Evolutionary conservation across 2,888 invertebrate species (phyloP), one percentile per base, ranked within the genome.

Genomic region (Hipparchia semele): DNA sequence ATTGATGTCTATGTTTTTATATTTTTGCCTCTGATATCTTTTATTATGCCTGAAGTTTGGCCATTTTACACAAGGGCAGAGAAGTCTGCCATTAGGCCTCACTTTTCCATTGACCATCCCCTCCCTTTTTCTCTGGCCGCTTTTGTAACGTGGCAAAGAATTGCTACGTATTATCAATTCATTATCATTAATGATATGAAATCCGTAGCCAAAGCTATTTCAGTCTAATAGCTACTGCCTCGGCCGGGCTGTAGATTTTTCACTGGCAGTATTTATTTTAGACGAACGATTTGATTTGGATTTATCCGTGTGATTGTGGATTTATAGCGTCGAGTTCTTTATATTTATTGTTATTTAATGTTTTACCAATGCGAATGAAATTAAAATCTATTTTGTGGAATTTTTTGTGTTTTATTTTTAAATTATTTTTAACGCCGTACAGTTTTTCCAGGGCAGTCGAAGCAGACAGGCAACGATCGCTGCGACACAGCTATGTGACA

Each of bases 301-400:
- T 66, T 61, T 51, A 66, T 64, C 53, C 53, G 58, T 70, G 61
- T 70, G 58, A 71, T 62, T 61, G 69, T 61, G 60, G 65, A 60
- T 69, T 69, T 69, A 59, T 69, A n/a, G 45, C 60, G 53, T 58
- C 45, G 51, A 62, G 13, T 71, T 49, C 39, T 72, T 73, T 72
- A 72, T 71, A 75, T 71, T 73, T 73, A 73, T 75, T 67, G 68
- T 75, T 73, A 66, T 65, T 68, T 23, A 59, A 65, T 56, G 33
- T 71, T 65, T 75, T 73, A 68, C 60, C 64, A 45, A 68, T 74
- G 65, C 65, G 74, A 74, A 74, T 71, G 71, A 71, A 68, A 74
- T 74, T 71, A 74, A 71, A 74, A 68, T 71, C 39, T 74, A 74
- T 73, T 73, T 73, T 56, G 68, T 59, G 46, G 56, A 71, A 39